Evolutionary conservation across 1,140 invertebrate species (phyloP).

Genomic region (Geopemphigus sp.): DNA sequence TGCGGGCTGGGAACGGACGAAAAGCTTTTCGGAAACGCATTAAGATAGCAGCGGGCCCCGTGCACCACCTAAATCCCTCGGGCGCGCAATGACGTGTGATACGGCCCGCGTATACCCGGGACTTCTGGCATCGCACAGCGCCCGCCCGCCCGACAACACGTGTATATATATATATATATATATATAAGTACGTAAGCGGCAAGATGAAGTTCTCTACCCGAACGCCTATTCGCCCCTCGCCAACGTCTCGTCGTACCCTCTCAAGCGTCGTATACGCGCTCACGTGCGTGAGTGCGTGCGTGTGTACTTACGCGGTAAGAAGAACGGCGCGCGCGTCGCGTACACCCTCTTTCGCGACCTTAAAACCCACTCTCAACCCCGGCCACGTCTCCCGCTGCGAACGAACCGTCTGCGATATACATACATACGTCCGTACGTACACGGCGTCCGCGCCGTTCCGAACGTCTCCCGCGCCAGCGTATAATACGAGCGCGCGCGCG

Average conservation of each 20-base stretch:
- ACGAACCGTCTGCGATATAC: too few relatives aligned
- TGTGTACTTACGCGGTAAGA: too few relatives aligned
- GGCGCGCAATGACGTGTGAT: constrained; percentile 46
- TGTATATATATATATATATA: neutral
- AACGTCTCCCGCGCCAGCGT: neutral
- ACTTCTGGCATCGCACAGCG: neutral
- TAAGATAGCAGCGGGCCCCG: constrained; percentile 40
- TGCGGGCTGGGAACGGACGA: constrained; percentile 28
- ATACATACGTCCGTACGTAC: too few relatives aligned
- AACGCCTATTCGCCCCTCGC: neutral
- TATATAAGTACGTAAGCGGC: too few relatives aligned
- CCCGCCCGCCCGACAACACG: neutral
- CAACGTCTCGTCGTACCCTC: too few relatives aligned
- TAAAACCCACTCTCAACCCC: too few relatives aligned
- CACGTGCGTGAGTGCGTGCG: neutral
- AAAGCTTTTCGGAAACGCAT: constrained; percentile 47
- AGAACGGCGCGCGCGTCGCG: neutral
- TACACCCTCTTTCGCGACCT: neutral
- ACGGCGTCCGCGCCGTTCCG: too few relatives aligned
- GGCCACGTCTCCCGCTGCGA: too few relatives aligned
- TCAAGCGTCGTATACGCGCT: neutral
- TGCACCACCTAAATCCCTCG: constrained; percentile 39
- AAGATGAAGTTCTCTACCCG: too few relatives aligned
- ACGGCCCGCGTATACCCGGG: constrained; percentile 2
- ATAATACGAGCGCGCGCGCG: neutral